phyloP scores from a whole-genome alignment of 2,113 vertebrate species.

The Pongo abelii region DNA sequence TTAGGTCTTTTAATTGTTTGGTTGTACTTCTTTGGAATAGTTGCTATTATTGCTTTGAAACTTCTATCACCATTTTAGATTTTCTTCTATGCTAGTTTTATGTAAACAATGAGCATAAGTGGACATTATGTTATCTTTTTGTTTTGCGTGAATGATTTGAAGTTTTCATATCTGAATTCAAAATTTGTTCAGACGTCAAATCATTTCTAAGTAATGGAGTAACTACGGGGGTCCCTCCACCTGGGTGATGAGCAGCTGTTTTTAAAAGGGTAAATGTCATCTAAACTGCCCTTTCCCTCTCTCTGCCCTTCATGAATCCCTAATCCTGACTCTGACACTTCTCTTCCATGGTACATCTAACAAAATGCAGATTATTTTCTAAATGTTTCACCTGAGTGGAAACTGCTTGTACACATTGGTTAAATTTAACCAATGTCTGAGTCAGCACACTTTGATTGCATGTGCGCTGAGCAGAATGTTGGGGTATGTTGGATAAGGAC shows the following conservation, averaged over 20 bases:
- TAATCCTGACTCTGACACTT: not conserved
- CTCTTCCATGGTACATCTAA: not conserved
- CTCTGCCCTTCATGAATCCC: not conserved
- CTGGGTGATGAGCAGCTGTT: not conserved
- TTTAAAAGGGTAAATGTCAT: not conserved
- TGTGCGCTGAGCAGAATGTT: not conserved
- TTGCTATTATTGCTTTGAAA: not conserved
- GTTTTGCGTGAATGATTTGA: not conserved
- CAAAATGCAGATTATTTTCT: not conserved
- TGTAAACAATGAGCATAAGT: not conserved
- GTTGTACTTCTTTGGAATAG: not conserved
- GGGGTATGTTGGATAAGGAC: not conserved
- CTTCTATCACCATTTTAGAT: not conserved
- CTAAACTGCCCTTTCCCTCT: not conserved
- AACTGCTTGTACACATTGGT: not conserved
- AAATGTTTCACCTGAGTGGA: not conserved
- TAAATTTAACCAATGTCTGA: too few species aligned
- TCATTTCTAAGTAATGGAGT: not conserved
- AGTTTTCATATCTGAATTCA: not conserved
- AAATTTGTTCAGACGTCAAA: not conserved
- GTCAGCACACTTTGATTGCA: not conserved
- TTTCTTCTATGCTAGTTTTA: constrained; percentile 11
- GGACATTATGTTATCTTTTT: not conserved
- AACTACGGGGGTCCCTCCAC: not conserved
- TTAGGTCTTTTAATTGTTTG: not conserved